Conservation (phyloP, 2,888 invertebrate genomes). For the Mesorhabditis sp. region DNA sequence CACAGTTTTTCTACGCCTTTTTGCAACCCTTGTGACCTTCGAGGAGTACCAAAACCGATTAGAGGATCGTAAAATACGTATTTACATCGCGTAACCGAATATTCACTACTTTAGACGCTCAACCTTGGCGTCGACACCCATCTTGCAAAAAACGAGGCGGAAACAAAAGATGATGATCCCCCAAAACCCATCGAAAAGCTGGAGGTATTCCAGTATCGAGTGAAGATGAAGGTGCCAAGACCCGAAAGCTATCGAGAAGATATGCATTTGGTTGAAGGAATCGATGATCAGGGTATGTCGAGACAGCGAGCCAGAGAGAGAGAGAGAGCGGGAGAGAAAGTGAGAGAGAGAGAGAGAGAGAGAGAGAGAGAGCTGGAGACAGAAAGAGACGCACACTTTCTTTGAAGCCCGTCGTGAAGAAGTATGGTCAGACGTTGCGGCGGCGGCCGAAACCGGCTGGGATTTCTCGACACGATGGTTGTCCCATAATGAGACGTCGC, state of each 20-base stretch:
- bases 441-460: constrained; percentile 84
- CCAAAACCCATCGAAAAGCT: neutral
- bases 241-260: constrained; percentile 79
- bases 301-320: neutral
- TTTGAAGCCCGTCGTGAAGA: neutral
- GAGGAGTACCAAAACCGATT: too few species aligned
- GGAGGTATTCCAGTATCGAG: constrained; percentile 68
- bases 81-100: neutral
- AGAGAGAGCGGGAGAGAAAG: neutral
- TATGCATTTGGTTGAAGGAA: constrained; percentile 49
- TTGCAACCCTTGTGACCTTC: too few species aligned
- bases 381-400: neutral
- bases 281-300: constrained; percentile 18
- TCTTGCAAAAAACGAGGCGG: neutral
- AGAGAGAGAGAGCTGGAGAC: neutral
- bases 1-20: too few species aligned
- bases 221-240: constrained; percentile 75
- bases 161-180: neutral
- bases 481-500: constrained; percentile 60
- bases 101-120: neutral
- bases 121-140: neutral
- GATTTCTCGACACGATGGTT: constrained; percentile 86
- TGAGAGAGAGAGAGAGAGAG: neutral
- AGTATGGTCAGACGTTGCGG: constrained; percentile 55
- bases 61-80: too few species aligned